These are phyloP conservation scores for Galerucella pusilla DNA, from an alignment of 2,888 invertebrate genomes.

Conservation along the genomic window DNA sequence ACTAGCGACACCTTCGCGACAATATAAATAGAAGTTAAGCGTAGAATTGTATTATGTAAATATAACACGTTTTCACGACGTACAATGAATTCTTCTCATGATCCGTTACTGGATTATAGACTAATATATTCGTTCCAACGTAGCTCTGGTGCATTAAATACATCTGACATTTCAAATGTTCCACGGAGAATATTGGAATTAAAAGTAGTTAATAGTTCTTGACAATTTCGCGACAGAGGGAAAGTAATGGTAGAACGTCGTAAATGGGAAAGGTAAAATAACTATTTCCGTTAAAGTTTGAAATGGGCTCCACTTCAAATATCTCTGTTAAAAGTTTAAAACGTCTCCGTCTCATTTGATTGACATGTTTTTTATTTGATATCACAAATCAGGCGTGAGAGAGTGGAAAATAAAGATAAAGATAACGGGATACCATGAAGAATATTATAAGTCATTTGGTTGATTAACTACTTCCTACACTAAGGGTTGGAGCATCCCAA, in stretches of 20 bases:
- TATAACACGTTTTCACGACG: slow-evolving; percentile 1
- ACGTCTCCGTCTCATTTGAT: too few relatives aligned
- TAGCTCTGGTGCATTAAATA: slow-evolving; percentile 5
- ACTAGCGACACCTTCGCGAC: background rate
- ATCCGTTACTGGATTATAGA: background rate
- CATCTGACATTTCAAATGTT: slow-evolving; percentile 2
- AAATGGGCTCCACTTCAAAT: too few relatives aligned
- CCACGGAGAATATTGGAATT: background rate
- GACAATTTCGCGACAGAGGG: background rate
- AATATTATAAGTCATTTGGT: too few relatives aligned
- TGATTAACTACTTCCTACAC: too few relatives aligned
- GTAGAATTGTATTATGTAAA: slow-evolving; percentile 8
- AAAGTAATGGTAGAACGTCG: background rate
- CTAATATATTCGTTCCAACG: slow-evolving; percentile 9
- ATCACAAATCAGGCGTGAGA: background rate
- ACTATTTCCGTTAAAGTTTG: too few relatives aligned
- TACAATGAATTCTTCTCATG: slow-evolving; percentile 1
- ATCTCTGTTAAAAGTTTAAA: too few relatives aligned
- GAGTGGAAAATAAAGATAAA: background rate
- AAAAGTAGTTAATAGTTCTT: slow-evolving; percentile 2
- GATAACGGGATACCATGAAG: too few relatives aligned
- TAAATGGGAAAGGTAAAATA: background rate
- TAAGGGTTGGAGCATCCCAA: too few relatives aligned
- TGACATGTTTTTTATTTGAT: too few relatives aligned
- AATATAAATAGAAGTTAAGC: background rate